phyloP scores from a whole-genome alignment of 2,797 vertebrate species.

The Iguana delicatissima region DNA sequence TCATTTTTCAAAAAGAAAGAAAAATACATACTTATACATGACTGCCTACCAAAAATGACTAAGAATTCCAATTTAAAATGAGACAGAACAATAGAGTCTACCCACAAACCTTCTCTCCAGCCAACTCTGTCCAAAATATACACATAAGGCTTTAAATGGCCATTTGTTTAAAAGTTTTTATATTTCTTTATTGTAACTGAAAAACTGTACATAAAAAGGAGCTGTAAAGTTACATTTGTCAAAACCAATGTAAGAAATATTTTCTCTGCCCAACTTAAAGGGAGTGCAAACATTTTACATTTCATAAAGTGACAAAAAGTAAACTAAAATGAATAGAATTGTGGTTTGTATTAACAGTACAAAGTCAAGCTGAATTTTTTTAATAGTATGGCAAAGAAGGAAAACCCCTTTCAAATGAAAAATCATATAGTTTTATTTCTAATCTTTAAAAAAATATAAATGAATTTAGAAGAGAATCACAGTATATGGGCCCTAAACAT shows the following conservation, averaged over 20 bases:
- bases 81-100: constrained; percentile 9
- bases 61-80: constrained; percentile 63
- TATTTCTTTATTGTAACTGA: constrained; percentile 77
- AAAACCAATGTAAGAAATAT: constrained; percentile 75
- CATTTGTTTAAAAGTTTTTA: constrained; percentile 61
- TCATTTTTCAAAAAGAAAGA: background rate
- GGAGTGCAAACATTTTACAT: constrained; percentile 79
- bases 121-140: constrained; percentile 36
- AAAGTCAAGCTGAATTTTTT: constrained; percentile 69
- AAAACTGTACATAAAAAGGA: constrained; percentile 78
- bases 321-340: constrained; percentile 72
- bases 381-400: constrained; percentile 58
- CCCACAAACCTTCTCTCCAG: constrained; percentile 46
- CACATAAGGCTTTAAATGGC: constrained; percentile 62
- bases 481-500: constrained; percentile 83
- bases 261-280: constrained; percentile 70
- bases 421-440: constrained; percentile 80
- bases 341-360: constrained; percentile 53
- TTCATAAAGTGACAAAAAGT: constrained; percentile 79
- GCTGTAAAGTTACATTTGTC: constrained; percentile 76
- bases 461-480: constrained; percentile 82
- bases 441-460: constrained; percentile 81
- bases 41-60: constrained; percentile 29
- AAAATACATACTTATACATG: background rate
- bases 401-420: constrained; percentile 75